Evolutionary conservation across 2,888 invertebrate species (phyloP).

Genomic region (Caenorhabditis sp.): DNA sequence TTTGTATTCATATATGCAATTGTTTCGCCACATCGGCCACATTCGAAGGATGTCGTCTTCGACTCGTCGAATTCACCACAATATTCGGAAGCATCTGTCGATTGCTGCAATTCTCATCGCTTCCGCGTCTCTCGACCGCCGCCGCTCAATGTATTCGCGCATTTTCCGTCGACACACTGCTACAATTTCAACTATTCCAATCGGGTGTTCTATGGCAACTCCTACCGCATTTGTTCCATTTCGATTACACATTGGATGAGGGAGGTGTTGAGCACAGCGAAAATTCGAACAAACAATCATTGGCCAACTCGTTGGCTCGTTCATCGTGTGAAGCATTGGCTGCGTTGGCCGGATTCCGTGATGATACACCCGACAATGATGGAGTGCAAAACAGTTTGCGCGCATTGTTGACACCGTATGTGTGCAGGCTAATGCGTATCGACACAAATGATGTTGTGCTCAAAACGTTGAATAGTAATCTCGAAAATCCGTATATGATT

Average conservation of each 20-base stretch:
- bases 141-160: constrained; percentile 90
- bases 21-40: constrained; percentile 95
- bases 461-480: constrained; percentile 93
- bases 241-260: constrained; percentile 96
- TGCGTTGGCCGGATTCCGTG: constrained; percentile 81
- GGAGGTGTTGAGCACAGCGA: constrained; percentile 76
- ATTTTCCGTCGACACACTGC: constrained; percentile 83
- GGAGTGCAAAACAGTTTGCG: constrained; percentile 77
- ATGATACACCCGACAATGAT: constrained; percentile 76
- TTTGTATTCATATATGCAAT: constrained; percentile 85
- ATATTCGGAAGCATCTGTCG: constrained; percentile 86
- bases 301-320: constrained; percentile 89
- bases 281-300: constrained; percentile 78
- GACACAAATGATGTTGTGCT: constrained; percentile 76
- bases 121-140: constrained; percentile 83
- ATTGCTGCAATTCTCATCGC: constrained; percentile 85
- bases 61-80: constrained; percentile 85
- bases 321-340: constrained; percentile 85
- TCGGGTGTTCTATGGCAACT: constrained; percentile 89
- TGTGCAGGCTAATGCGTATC: constrained; percentile 81
- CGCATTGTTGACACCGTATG: constrained; percentile 84
- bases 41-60: constrained; percentile 87
- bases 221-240: constrained; percentile 86
- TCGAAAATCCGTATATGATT: constrained; percentile 91
- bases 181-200: constrained; percentile 83